Evolutionary conservation across 2,113 vertebrate genomes (phyloP), one percentile per base, ranked within the genome.

Genomic region (Andinoacara biseriatus): DNA sequence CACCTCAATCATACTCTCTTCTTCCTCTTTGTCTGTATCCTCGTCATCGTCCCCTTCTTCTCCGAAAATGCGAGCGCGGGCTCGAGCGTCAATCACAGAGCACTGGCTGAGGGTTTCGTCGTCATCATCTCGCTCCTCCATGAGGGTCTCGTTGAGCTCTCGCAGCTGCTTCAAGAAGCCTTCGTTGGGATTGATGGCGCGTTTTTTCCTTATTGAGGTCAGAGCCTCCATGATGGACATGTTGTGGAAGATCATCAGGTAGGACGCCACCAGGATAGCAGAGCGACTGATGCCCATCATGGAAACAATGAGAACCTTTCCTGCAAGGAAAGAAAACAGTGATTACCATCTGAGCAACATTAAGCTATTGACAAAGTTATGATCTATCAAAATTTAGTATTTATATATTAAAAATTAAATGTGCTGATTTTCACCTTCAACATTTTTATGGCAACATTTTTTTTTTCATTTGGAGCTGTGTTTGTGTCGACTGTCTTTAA

Each of bases 211-310:
- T 58, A 99, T 86, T 1, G 97, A 94, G 75, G 96, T 96, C 89
- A 99, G 84, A 0, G 98, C 97, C 80, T 99, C 97, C 94, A 98
- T 95, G 87, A 99, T 78, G 20, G 94, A 95, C 98, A 98, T 97
- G 86, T 96, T 95, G 84, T 99, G 98, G 94, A 99, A 99, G 90
- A 98, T 98, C 98, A 99, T 99, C 82, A 99, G 95, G 91, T 99
- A 99, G 82, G 97, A 97, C 0, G 95, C 97, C 67, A 99, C 97
- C 63, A 99, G 94, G 77, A 96, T 95, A 0, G 98, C 98, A 0
- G 98, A 96, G 33, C 98, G 96, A 65, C 98, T 99, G 59, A 96
- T 59, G 5, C 98, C 98, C 98, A 99, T 99, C 93, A 99, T 97
- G 18, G 98, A 99, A 80, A 96, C 96, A 85, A 99, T 97, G 52